These are phyloP conservation scores for Dinothrombium tinctorium DNA, from an alignment of 1,140 invertebrate genomes.

Conservation along the genomic window DNA sequence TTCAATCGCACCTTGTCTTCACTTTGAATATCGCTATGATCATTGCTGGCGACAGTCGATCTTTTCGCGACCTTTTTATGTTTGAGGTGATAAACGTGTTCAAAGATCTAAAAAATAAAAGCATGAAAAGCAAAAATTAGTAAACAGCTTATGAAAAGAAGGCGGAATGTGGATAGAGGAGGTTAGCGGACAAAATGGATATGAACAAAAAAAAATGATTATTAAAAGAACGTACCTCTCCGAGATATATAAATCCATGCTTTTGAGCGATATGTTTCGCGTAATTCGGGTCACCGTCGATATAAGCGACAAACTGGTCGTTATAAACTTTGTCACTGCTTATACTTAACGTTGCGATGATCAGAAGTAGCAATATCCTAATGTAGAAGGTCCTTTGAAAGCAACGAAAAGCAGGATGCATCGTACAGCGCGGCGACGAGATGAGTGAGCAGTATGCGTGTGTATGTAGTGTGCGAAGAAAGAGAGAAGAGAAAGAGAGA, in stretches of 20 bases:
- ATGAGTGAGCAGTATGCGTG: not conserved
- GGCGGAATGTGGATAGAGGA: no score
- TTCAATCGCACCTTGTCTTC: no score
- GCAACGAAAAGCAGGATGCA: no score
- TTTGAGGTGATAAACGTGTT: constrained; percentile 12
- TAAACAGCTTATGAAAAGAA: no score
- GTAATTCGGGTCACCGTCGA: constrained; percentile 30
- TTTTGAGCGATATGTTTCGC: constrained; percentile 31
- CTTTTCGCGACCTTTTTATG: constrained; percentile 12
- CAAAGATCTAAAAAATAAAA: constrained; percentile 16
- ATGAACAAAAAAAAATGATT: not conserved
- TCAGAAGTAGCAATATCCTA: not conserved
- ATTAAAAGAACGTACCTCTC: no score
- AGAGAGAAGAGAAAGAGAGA: not conserved
- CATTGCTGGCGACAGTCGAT: constrained; percentile 7
- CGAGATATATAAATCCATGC: constrained; percentile 35
- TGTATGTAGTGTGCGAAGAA: not conserved
- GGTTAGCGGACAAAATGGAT: not conserved
- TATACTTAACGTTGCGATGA: not conserved
- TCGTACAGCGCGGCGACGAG: no score
- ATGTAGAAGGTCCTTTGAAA: not conserved
- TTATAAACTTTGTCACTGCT: constrained; percentile 26
- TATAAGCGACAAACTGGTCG: constrained; percentile 52
- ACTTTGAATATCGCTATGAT: constrained; percentile 19
- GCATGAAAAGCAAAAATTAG: no score